Evolutionary conservation across 2,113 vertebrate genomes (phyloP), one percentile per base, ranked within the genome.

Genomic region (Rafetus swinhoei): DNA sequence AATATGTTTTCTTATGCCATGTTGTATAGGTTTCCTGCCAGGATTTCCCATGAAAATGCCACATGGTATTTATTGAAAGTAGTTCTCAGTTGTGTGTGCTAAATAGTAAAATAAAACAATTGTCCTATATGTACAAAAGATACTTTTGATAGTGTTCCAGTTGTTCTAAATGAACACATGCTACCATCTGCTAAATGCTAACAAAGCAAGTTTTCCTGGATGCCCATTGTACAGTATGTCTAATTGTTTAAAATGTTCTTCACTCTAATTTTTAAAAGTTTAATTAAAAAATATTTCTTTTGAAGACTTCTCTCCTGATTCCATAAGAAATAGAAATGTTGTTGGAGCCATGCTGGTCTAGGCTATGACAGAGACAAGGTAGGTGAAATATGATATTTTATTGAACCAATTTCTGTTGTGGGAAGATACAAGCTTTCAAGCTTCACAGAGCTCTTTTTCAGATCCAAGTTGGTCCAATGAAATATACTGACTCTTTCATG

Each of bases 271-370:
- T 91, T 15, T 35, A n/a, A 72, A 87, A 90, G 62, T 74, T 19
- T 53, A 0, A 39, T 85, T 62, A 84, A 91, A 56, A 50, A 45
- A 55, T 27, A 85, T 82, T 35, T 87, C 62, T 45, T 45, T 45
- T 45, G 45, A 92, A 82, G 76, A 56, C 83, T 82, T 90, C 53
- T 77, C 24, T 27, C 39, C 45, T 77, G 19, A 77, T 77, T 27
- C 10, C 35, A 50, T 77, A 85, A 82, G 21, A 72, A 35, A 9
- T 35, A 35, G n/a, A 35, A 35, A 72, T 72, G n/a, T 69, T 62
- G 55, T 56, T 25, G 65, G n/a, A 69, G 16, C 32, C 18, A 35
- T 69, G 32, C 35, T 35, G 65, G n/a, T n/a, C 9, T 7, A 35
- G 65, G n/a, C n/a, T 35, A 35, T 21, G n/a, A 35, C 32, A 72